Conservation (phyloP, 2,113 vertebrate genomes). For the Ciconia boyciana region DNA sequence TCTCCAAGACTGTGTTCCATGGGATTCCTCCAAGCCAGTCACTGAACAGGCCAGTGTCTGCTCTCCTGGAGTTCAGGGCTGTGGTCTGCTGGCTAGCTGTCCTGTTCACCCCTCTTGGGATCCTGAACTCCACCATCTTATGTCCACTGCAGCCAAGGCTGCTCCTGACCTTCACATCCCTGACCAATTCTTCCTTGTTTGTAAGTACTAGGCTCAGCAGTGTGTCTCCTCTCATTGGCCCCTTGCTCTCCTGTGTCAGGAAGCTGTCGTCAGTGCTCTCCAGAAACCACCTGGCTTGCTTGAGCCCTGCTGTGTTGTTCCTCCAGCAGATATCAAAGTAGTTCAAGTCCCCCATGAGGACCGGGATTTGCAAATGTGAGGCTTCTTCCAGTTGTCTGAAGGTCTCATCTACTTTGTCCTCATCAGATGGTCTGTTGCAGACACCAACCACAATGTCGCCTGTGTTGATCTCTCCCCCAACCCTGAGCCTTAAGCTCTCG, state of each 20-base stretch:
- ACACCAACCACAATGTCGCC: not conserved
- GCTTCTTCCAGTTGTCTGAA: not conserved
- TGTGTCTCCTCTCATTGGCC: not conserved
- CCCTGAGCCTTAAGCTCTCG: not conserved
- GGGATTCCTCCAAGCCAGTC: not conserved
- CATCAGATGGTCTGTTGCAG: not conserved
- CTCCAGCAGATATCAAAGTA: not conserved
- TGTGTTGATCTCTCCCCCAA: not conserved
- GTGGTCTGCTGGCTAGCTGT: not conserved
- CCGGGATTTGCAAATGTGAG: accelerated
- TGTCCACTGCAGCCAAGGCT: not conserved
- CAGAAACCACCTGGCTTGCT: not conserved
- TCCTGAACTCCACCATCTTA: not conserved
- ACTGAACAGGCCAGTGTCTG: not conserved
- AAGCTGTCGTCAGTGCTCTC: not conserved
- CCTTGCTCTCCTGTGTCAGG: not conserved
- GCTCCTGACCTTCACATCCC: not conserved
- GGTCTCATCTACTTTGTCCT: not conserved
- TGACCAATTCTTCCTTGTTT: not conserved
- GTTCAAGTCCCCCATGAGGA: accelerated
- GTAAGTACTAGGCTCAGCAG: not conserved
- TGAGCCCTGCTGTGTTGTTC: not conserved
- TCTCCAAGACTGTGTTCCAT: not conserved
- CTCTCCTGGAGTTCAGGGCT: not conserved
- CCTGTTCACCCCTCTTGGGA: not conserved